Evolutionary conservation across 2,888 invertebrate genomes (phyloP), one percentile per base, ranked within the genome.

Genomic region (Panzeria rudis): DNA sequence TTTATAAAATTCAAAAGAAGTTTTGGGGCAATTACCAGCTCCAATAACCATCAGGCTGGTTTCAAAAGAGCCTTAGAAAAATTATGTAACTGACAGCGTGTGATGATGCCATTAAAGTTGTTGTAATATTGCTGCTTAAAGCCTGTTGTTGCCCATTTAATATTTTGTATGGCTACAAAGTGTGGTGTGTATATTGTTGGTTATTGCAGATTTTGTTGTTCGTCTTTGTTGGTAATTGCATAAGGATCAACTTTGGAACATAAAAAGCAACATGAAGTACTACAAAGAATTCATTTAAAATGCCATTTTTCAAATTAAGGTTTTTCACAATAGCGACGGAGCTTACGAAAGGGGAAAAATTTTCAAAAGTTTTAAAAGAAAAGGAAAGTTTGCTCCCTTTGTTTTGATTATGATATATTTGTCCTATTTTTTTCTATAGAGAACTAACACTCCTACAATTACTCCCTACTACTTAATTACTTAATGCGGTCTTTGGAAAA

Each of bases 221-320:
- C 11, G 29, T 2, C 11, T 13, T 13, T 38, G 17, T 44, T 66
- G 64, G 52, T 64, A 77, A 76, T 44, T 66, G 54, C 56, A 47
- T 44, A 23, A 47, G n/a, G n/a, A 56, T 1, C 25, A 59, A 77
- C 35, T 68, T 76, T 68, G 23, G 17, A 56, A 68, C 47, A 59
- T 47, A 25, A 59, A 68, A 23, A 59, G 47, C 71, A 72, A 79
- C 59, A 59, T 77, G 32, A 68, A 77, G 23, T 56, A 68, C 69
- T 47, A 61, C 61, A 78, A 69, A 78, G 69, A 61, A 62, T 71
- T 64, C 52, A 71, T 71, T 62, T 79, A 79, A 79, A 79, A 79
- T 71, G 62, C 41, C n/a, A 71, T 71, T 71, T 79, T 71, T 54
- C 62, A 79, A 54, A 62, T 54, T 29, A 71, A 32, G 52, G 15